Evolutionary conservation across 2,888 invertebrate genomes (phyloP).

Genomic region (Drosophila barbarae): DNA sequence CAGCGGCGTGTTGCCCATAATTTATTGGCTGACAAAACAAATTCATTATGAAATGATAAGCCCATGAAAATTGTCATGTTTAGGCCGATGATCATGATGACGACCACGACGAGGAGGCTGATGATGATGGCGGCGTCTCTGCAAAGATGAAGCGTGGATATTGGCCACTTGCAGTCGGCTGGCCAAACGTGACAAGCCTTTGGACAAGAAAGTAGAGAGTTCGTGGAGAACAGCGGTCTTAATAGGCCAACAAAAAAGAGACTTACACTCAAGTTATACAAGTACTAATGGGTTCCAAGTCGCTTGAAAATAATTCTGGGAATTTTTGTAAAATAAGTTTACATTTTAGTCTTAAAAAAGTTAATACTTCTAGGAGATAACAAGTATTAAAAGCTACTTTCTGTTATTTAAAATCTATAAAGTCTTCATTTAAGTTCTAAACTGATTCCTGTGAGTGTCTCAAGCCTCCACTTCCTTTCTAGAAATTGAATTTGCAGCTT

Average conservation of each 20-base stretch:
- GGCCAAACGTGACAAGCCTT: slow-evolving; percentile 16
- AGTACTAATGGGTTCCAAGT: not conserved
- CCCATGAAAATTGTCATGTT: slow-evolving; percentile 61
- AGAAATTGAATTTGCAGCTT: slow-evolving; percentile 5
- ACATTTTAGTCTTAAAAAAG: not conserved
- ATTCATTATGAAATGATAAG: slow-evolving; percentile 75
- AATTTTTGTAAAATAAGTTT: no score
- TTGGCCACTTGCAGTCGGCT: slow-evolving; percentile 22
- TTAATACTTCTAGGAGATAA: no score
- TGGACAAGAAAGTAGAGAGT: slow-evolving; percentile 8
- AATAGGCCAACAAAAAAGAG: not conserved
- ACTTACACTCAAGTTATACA: not conserved
- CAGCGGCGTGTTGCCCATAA: slow-evolving; percentile 64
- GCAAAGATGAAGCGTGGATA: slow-evolving; percentile 23
- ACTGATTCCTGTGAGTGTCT: not conserved
- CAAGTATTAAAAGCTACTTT: not conserved
- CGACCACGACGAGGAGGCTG: slow-evolving; percentile 34
- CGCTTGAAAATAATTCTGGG: not conserved
- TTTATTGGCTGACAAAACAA: slow-evolving; percentile 76
- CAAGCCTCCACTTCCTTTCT: not conserved
- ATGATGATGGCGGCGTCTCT: slow-evolving; percentile 41
- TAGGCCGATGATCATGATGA: slow-evolving; percentile 27
- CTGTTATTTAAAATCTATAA: not conserved
- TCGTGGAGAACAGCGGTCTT: not conserved
- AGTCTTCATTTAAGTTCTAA: not conserved